Conservation (phyloP, 2,888 invertebrate genomes). For the Dexiosoma caninum region DNA sequence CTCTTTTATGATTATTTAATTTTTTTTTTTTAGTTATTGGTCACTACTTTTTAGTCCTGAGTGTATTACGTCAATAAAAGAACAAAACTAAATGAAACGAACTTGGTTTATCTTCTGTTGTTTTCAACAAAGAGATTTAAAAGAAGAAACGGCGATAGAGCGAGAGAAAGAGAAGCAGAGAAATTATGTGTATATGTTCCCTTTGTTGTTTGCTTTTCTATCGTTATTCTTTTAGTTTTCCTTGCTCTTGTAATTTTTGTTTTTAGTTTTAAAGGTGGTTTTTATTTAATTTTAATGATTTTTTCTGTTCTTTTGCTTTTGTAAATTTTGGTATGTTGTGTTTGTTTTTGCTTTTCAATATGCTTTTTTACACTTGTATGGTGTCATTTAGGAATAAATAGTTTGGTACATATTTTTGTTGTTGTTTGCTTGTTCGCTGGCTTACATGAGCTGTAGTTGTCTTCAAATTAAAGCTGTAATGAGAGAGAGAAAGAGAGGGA, state of each 20-base stretch:
- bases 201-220: slow-evolving; percentile 40
- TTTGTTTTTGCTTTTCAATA: slow-evolving; percentile 55
- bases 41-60: slow-evolving; percentile 63
- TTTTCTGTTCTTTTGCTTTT: slow-evolving; percentile 20
- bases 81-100: slow-evolving; percentile 31
- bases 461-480: slow-evolving; percentile 61
- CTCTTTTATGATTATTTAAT: slow-evolving; percentile 21
- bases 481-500: slow-evolving; percentile 38
- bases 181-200: slow-evolving; percentile 50
- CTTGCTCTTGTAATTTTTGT: slow-evolving; percentile 25
- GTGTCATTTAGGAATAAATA: slow-evolving; percentile 63
- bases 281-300: slow-evolving; percentile 24
- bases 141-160: slow-evolving; percentile 47
- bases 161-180: slow-evolving; percentile 48
- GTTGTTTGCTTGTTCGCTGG: slow-evolving; percentile 53
- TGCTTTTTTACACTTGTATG: slow-evolving; percentile 61
- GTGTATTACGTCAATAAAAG: slow-evolving; percentile 62
- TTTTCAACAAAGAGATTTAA: slow-evolving; percentile 45
- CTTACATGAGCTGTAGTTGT: slow-evolving; percentile 41
- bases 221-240: slow-evolving; percentile 14
- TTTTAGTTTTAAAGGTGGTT: slow-evolving; percentile 58
- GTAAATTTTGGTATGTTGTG: slow-evolving; percentile 54
- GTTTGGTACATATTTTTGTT: slow-evolving; percentile 63
- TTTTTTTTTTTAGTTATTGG: slow-evolving; percentile 48
- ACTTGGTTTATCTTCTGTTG: slow-evolving; percentile 15